Percentiles rank a stretch among this genome's conserved stretches.
Evolutionary conservation across 2,888 invertebrate species (phyloP).

Genomic region (Agapetus fuscipes): DNA sequence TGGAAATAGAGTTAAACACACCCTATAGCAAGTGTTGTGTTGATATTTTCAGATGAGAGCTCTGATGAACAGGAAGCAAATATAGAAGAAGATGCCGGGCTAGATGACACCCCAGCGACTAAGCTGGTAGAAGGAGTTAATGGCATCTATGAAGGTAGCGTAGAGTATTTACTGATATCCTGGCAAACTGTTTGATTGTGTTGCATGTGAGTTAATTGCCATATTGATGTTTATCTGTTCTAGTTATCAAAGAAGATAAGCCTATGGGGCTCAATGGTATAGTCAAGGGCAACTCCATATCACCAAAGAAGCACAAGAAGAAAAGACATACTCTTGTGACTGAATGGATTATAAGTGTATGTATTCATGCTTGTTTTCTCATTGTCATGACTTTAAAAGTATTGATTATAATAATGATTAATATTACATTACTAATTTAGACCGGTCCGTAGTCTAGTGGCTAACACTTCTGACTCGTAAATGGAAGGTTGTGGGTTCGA

Average conservation of each 20-base stretch:
- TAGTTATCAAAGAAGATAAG: constrained; percentile 14
- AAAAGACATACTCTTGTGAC: constrained; percentile 51
- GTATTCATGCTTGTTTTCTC: too few species aligned
- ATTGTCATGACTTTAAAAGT: too few species aligned
- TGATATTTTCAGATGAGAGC: constrained; percentile 24
- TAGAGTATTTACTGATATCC: background rate
- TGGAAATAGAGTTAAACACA: too few species aligned
- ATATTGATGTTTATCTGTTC: constrained; percentile 5
- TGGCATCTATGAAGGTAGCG: constrained; percentile 44
- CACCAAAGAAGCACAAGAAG: constrained; percentile 34
- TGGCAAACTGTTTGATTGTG: background rate
- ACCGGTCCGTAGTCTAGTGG: too few species aligned
- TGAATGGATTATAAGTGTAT: constrained; percentile 52
- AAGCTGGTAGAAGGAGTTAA: constrained; percentile 42
- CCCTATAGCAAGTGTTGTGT: too few species aligned
- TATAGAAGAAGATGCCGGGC: constrained; percentile 27
- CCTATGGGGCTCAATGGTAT: constrained; percentile 18
- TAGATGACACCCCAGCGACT: constrained; percentile 5
- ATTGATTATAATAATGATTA: too few species aligned
- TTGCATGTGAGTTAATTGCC: background rate
- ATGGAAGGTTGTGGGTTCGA: too few species aligned
- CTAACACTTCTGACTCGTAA: too few species aligned
- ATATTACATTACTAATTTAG: too few species aligned
- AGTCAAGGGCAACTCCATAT: constrained; percentile 3
- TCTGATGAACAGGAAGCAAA: constrained; percentile 33